A percentile compares a stretch with the other conserved stretches of the same genome.
Conservation (phyloP, 2,797 vertebrate genomes). For the Pseudomugil tenellus region DNA sequence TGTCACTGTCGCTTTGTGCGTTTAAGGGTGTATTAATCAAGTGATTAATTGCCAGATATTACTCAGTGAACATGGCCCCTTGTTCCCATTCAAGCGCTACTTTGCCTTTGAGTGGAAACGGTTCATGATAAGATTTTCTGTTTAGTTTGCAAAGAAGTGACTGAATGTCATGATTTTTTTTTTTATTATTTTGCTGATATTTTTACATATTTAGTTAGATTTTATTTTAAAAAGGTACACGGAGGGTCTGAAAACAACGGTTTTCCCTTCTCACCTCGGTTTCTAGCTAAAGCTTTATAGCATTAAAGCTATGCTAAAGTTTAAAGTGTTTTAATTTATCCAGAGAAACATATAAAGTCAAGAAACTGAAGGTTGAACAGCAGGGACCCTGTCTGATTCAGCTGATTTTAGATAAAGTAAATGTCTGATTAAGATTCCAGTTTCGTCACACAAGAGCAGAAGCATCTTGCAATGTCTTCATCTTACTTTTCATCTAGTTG, state of each 20-base stretch:
- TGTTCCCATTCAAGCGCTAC: slow-evolving; percentile 88
- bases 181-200: slow-evolving; percentile 23
- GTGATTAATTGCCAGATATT: slow-evolving; percentile 97
- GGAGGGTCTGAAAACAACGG: too few relatives aligned
- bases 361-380: not conserved
- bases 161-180: slow-evolving; percentile 30
- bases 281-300: not conserved
- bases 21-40: slow-evolving; percentile 99
- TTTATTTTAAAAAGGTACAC: not conserved
- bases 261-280: not conserved
- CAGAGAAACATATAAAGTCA: not conserved
- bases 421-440: not conserved
- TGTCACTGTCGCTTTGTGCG: slow-evolving; percentile 91
- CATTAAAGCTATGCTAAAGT: not conserved
- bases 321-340: not conserved
- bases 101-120: slow-evolving; percentile 89
- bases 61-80: slow-evolving; percentile 89
- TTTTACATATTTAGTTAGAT: not conserved
- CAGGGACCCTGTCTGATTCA: not conserved
- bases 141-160: slow-evolving; percentile 50
- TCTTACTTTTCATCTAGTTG: not conserved
- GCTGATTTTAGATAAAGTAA: not conserved
- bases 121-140: slow-evolving; percentile 88
- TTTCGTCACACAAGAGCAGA: not conserved
- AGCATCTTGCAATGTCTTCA: not conserved